A percentile compares a stretch with the other conserved stretches of the same genome.
These are phyloP conservation scores for Crambe crambe DNA, from an alignment of 37 sponge, comb jelly and placozoan species.

Conservation along the genomic window DNA sequence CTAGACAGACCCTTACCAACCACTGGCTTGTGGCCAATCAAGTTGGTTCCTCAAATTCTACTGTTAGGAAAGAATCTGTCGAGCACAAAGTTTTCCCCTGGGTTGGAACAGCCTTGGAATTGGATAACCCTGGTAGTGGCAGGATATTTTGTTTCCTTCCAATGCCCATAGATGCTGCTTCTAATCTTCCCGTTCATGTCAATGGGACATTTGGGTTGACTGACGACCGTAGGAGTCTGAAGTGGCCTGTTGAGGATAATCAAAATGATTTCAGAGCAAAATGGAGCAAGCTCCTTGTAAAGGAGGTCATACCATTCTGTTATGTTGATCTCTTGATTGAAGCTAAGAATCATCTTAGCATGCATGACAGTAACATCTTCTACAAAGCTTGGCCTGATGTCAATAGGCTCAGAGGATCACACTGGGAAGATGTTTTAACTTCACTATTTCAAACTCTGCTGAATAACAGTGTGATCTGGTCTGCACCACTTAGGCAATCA, in stretches of 20 bases:
- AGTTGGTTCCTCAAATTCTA: conserved; percentile 17
- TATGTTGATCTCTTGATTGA: conserved; percentile 36
- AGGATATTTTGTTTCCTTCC: conserved; percentile 75
- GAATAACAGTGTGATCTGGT: neutral
- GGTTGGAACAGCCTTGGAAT: conserved; percentile 49
- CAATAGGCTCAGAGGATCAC: conserved; percentile 1
- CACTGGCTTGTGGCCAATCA: conserved; percentile 41
- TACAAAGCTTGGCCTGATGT: conserved; percentile 52
- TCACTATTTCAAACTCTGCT: conserved; percentile 13
- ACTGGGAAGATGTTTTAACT: conserved; percentile 29
- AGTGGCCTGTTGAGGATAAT: conserved; percentile 59
- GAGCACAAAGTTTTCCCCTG: conserved; percentile 41
- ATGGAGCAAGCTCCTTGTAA: conserved; percentile 57
- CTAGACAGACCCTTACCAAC: neutral
- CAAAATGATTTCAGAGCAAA: conserved; percentile 39
- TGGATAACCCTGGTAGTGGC: conserved; percentile 3
- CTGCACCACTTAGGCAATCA: neutral
- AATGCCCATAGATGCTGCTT: conserved; percentile 43
- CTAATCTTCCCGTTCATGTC: conserved; percentile 53
- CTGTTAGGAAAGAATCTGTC: neutral
- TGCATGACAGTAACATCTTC: neutral
- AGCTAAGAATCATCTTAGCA: conserved; percentile 2
- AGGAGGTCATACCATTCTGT: conserved; percentile 41
- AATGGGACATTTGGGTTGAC: conserved; percentile 72
- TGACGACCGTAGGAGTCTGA: conserved; percentile 59